Evolutionary conservation across 2,888 invertebrate genomes (phyloP), one percentile per base, ranked within the genome.

Genomic region (Stomorhina lunata): DNA sequence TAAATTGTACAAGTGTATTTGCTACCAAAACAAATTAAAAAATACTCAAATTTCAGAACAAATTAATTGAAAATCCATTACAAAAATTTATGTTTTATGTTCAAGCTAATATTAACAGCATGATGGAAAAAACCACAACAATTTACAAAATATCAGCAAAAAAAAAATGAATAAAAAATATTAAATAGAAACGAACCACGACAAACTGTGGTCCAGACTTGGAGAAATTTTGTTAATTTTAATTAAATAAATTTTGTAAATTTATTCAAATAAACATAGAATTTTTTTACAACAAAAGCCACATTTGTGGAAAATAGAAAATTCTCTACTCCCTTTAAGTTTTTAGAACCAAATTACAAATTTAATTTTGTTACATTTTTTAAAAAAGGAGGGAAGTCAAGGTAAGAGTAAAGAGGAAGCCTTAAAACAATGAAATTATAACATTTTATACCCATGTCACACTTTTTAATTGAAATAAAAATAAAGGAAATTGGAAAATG

Each of bases 181-280:
- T 25, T 40, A 53, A 75, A 79, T 25, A 37, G 65, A 66, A 72
- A 48, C 0, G 66, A 79, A 66, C 79, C 72, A 59, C 72, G 72
- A 66, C 72, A 73, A 50, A 66, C 59, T 82, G 82, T 71, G 82
- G 79, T 82, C 82, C 79, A 79, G 82, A 82, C 82, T 65, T 71
- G 27, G 45, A 78, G 29, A 45, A 32, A 69, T 77, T 68, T 71
- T 72, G 72, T 68, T 53, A 78, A 68, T 73, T 77, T 76, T 69
- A 82, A 82, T 82, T 82, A 82, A 66, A 79, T 48, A 63, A 32
- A 25, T 25, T 12, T 69, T 78, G 17, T 6, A 57, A 72, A 48
- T 72, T 65, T 63, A 25, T 69, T 27, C 63, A 55, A 63, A 63
- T 63, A 43, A 43, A 59, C 34, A 59, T 40, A 27, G 48, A 55